Conservation (phyloP, 2,113 vertebrate species). For the Hepsetus odoe region DNA sequence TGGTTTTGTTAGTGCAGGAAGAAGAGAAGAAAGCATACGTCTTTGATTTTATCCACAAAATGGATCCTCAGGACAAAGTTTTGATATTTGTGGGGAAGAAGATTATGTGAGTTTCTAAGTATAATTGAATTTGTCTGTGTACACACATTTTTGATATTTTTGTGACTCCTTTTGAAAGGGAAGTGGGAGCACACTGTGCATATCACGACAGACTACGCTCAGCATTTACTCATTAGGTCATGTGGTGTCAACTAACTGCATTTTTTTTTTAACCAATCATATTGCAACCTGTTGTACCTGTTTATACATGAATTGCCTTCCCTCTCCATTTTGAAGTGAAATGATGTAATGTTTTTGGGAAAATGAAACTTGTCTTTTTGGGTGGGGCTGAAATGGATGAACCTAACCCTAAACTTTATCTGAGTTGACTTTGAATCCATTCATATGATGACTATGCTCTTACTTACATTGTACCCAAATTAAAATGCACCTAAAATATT, state of each 20-base stretch:
- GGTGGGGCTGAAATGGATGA: not conserved
- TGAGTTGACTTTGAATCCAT: too few relatives aligned
- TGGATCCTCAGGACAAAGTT: slow-evolving; percentile 89
- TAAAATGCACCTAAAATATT: too few relatives aligned
- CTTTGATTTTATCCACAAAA: slow-evolving; percentile 81
- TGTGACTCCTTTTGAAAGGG: not conserved
- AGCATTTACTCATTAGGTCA: not conserved
- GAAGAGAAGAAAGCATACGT: slow-evolving; percentile 88
- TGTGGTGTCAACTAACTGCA: accelerated
- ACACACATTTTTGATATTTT: not conserved
- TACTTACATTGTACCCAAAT: too few relatives aligned
- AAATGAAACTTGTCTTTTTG: not conserved
- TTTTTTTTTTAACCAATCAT: not conserved
- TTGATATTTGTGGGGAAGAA: slow-evolving; percentile 95
- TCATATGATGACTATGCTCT: too few relatives aligned
- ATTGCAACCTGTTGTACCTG: not conserved
- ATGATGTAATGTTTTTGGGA: not conserved
- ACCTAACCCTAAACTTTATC: too few relatives aligned
- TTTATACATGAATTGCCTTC: not conserved
- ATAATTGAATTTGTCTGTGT: not conserved
- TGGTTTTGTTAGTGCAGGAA: slow-evolving; percentile 81
- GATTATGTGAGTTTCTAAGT: slow-evolving; percentile 78
- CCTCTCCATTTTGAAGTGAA: not conserved
- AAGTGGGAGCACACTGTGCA: not conserved
- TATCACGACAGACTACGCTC: not conserved